Conservation (phyloP, 2,797 vertebrate species). For the Meda fulgida region DNA sequence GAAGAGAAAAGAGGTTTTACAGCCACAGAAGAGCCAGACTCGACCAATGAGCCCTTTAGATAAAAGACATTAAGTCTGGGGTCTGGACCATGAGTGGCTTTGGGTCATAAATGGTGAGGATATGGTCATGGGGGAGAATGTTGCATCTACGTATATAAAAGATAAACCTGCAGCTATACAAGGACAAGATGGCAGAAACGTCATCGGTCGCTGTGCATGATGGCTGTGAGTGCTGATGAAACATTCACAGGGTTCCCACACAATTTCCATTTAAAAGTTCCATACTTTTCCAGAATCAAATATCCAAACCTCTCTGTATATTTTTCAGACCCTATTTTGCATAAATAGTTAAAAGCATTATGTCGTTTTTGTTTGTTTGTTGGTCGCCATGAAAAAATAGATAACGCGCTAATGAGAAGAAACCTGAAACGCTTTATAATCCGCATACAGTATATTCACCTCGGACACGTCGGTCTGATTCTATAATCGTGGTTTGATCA, state of each 20-base stretch:
- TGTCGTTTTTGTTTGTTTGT: not conserved
- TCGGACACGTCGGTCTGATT: too few species aligned
- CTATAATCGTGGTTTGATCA: too few species aligned
- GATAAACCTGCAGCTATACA: not conserved
- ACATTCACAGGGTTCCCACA: not conserved
- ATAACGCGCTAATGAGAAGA: too few species aligned
- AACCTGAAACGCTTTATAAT: too few species aligned
- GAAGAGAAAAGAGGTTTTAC: slow-evolving; percentile 46
- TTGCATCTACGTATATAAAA: slow-evolving; percentile 7
- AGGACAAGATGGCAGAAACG: not conserved
- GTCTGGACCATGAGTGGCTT: slow-evolving; percentile 61
- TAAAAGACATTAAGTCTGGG: slow-evolving; percentile 63
- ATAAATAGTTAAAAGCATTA: not conserved
- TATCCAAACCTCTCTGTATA: not conserved
- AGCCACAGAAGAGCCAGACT: slow-evolving; percentile 52
- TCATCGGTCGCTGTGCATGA: too few species aligned
- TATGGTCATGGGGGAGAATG: slow-evolving; percentile 5
- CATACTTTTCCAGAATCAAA: too few species aligned
- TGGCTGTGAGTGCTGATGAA: not conserved
- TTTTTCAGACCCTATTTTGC: not conserved
- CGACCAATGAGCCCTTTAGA: slow-evolving; percentile 60
- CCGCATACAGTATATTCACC: too few species aligned
- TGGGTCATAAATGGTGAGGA: slow-evolving; percentile 52
- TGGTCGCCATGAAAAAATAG: too few species aligned
- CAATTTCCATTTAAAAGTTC: not conserved